Conservation (phyloP, 1,140 invertebrate genomes). For the Pogonognathellus flavescens region DNA sequence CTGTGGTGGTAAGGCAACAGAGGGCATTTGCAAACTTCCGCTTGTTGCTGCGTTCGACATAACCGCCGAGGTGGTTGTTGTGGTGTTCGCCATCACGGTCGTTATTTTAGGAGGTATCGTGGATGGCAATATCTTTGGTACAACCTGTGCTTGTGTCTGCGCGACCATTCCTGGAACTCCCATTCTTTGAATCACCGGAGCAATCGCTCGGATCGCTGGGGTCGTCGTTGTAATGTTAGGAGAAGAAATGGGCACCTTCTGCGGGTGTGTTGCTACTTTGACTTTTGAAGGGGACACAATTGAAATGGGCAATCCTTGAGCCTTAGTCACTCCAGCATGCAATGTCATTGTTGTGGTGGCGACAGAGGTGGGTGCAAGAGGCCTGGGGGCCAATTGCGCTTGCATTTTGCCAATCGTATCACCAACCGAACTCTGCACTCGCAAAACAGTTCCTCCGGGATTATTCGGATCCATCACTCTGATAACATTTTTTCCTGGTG, state of each 20-base stretch:
- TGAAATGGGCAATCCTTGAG: slow-evolving; percentile 56
- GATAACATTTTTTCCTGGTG: background rate
- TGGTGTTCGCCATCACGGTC: slow-evolving; percentile 61
- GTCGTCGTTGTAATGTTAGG: background rate
- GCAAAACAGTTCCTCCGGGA: background rate
- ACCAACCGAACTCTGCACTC: background rate
- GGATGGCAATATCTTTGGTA: background rate
- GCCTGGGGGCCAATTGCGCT: no score
- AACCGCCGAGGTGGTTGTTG: background rate
- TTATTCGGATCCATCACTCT: background rate
- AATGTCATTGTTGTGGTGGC: background rate
- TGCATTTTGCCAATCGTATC: no score
- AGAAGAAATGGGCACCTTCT: background rate
- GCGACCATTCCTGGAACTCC: slow-evolving; percentile 10
- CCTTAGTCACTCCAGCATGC: slow-evolving; percentile 29
- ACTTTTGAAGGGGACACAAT: slow-evolving; percentile 62
- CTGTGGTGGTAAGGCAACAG: no score
- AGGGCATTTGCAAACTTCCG: no score
- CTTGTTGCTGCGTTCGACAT: no score
- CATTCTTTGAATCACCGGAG: slow-evolving; percentile 57
- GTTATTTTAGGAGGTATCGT: slow-evolving; percentile 62
- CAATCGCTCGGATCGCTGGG: slow-evolving; percentile 9
- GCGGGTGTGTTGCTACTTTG: background rate
- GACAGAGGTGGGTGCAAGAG: no score
- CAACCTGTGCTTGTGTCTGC: background rate